A percentile compares a stretch with the other conserved stretches of the same genome.
Conservation (phyloP, 2,888 invertebrate species). For the Dolichopus griseipennis region DNA sequence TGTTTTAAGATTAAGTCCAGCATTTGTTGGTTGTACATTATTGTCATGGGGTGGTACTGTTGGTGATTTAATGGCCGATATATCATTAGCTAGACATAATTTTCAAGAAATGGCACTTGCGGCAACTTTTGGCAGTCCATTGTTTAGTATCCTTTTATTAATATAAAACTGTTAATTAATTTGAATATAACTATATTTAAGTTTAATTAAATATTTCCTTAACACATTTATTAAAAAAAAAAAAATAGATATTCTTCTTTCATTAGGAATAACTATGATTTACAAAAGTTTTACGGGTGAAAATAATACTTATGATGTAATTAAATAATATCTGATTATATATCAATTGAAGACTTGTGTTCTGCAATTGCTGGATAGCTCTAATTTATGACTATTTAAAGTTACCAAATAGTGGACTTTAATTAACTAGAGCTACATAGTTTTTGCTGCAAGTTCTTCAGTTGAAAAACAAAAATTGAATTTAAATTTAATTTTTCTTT, state of each 20-base stretch:
- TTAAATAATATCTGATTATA: not conserved
- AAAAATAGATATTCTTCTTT: conserved; percentile 15
- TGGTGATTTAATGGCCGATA: conserved; percentile 47
- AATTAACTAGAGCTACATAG: too few relatives aligned
- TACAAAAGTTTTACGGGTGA: conserved; percentile 16
- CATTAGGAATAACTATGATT: conserved; percentile 23
- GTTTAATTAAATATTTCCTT: not conserved
- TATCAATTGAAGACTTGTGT: not conserved
- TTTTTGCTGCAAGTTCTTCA: not conserved
- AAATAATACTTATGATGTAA: conserved; percentile 10
- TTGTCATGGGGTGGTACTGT: conserved; percentile 59
- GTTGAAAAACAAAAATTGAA: not conserved
- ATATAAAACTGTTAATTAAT: not conserved
- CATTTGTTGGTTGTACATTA: conserved; percentile 54
- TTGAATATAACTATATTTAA: not conserved
- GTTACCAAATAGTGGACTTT: too few relatives aligned
- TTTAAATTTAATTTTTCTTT: too few relatives aligned
- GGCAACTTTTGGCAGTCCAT: conserved; percentile 59
- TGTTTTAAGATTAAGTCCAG: conserved; percentile 49
- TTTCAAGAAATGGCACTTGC: conserved; percentile 57
- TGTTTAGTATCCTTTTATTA: conserved; percentile 47
- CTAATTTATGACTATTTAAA: too few relatives aligned
- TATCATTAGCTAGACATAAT: conserved; percentile 52
- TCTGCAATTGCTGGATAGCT: not conserved
- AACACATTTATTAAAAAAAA: not conserved